Evolutionary conservation across 2,888 invertebrate species (phyloP).

Genomic region (Stictocephala bisonia): DNA sequence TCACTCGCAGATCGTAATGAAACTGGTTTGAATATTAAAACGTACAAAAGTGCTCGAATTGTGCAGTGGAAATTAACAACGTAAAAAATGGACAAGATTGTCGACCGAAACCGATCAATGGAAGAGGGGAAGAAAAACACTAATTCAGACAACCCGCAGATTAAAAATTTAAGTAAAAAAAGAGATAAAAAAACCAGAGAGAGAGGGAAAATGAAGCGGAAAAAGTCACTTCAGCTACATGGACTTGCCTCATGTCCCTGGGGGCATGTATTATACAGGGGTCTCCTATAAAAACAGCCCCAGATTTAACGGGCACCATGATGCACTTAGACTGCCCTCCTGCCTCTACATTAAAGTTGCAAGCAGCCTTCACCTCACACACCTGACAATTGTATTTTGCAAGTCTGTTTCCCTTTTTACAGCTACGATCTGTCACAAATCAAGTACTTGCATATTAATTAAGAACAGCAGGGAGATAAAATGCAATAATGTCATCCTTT

Average conservation of each 20-base stretch:
- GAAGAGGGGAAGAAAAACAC: conserved; percentile 29
- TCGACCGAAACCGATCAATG: conserved; percentile 12
- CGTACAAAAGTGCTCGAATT: conserved; percentile 13
- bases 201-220: conserved; percentile 30
- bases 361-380: no score
- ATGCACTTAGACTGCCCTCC: conserved; percentile 12
- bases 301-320: not conserved
- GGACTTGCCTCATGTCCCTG: conserved; percentile 26
- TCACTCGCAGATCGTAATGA: no score
- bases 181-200: conserved; percentile 30
- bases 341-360: conserved; percentile 23
- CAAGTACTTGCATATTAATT: no score
- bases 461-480: no score
- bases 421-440: no score
- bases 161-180: conserved; percentile 37
- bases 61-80: not conserved
- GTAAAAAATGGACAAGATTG: conserved; percentile 35
- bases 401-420: no score
- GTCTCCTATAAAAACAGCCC: conserved; percentile 23
- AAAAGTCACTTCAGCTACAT: conserved; percentile 23
- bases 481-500: no score
- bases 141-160: conserved; percentile 42
- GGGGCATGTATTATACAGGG: conserved; percentile 28
- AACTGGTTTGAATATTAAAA: conserved; percentile 7
- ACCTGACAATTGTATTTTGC: no score